Evolutionary conservation across 1,140 invertebrate species (phyloP).

Genomic region (Neodiprion lecontei): DNA sequence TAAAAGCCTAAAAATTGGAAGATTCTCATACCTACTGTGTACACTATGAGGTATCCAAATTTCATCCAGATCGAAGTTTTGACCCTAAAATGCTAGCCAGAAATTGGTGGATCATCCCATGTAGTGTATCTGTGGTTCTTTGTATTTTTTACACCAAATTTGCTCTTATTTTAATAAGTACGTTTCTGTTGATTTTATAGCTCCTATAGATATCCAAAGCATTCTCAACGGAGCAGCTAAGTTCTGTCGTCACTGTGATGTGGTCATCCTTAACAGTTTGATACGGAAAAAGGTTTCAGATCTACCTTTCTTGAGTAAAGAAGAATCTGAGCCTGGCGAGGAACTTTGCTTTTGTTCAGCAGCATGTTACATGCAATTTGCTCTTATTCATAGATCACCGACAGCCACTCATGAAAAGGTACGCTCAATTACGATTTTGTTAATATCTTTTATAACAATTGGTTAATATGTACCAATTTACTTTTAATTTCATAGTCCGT

Average conservation of each 20-base stretch:
- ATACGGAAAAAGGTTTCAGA: slow-evolving; percentile 84
- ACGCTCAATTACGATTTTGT: slow-evolving; percentile 11
- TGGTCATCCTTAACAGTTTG: slow-evolving; percentile 83
- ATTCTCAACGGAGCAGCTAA: slow-evolving; percentile 87
- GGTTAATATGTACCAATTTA: slow-evolving; percentile 10
- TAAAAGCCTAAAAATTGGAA: too few species aligned
- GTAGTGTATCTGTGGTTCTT: neutral
- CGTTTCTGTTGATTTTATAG: slow-evolving; percentile 49
- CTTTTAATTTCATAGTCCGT: neutral
- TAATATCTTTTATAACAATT: slow-evolving; percentile 9
- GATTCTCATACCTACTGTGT: too few species aligned
- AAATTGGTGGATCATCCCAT: too few species aligned
- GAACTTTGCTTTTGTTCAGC: slow-evolving; percentile 85
- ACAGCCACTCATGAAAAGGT: slow-evolving; percentile 64
- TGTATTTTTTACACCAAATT: slow-evolving; percentile 13
- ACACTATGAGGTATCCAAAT: too few species aligned
- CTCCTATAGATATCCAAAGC: slow-evolving; percentile 86
- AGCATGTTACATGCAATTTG: slow-evolving; percentile 84
- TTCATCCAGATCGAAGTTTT: too few species aligned
- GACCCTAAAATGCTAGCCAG: too few species aligned
- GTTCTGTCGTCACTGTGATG: slow-evolving; percentile 91
- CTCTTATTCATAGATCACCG: slow-evolving; percentile 69
- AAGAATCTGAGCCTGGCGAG: slow-evolving; percentile 72
- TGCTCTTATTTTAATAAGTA: neutral
- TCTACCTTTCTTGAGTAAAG: slow-evolving; percentile 73